Evolutionary conservation across 2,113 vertebrate species (phyloP).

Genomic region (Turnix velox): DNA sequence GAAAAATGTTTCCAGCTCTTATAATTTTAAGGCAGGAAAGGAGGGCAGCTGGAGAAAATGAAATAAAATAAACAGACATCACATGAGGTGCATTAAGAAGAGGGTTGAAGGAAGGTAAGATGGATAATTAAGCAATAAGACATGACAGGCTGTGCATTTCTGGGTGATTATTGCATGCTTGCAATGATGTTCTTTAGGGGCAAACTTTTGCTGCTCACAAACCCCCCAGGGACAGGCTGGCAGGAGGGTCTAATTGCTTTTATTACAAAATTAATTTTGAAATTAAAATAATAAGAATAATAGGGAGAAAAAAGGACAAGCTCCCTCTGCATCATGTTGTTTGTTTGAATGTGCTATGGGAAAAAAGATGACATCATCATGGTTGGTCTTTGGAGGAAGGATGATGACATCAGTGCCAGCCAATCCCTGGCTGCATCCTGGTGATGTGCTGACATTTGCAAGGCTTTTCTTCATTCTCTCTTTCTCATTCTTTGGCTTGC

Average conservation of each 20-base stretch:
- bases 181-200: not conserved
- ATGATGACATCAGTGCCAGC: not conserved
- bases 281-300: slow-evolving; percentile 13
- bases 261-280: slow-evolving; percentile 40
- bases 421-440: not conserved
- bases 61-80: not conserved
- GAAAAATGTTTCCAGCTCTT: not conserved
- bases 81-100: not conserved
- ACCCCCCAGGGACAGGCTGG: slow-evolving; percentile 12
- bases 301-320: not conserved
- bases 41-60: not conserved
- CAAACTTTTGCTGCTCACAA: not conserved
- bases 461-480: not conserved
- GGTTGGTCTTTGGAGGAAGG: not conserved
- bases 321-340: not conserved
- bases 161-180: slow-evolving; percentile 25
- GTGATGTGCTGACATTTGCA: not conserved
- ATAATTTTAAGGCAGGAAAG: not conserved
- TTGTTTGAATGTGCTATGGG: not conserved
- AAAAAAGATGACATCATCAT: not conserved
- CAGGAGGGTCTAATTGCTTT: slow-evolving; percentile 8
- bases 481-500: not conserved
- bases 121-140: slow-evolving; percentile 63
- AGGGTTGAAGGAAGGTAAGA: slow-evolving; percentile 32
- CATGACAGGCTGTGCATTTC: slow-evolving; percentile 7